Evolutionary conservation across 2,113 vertebrate species (phyloP).

Genomic region (Cettia cetti): DNA sequence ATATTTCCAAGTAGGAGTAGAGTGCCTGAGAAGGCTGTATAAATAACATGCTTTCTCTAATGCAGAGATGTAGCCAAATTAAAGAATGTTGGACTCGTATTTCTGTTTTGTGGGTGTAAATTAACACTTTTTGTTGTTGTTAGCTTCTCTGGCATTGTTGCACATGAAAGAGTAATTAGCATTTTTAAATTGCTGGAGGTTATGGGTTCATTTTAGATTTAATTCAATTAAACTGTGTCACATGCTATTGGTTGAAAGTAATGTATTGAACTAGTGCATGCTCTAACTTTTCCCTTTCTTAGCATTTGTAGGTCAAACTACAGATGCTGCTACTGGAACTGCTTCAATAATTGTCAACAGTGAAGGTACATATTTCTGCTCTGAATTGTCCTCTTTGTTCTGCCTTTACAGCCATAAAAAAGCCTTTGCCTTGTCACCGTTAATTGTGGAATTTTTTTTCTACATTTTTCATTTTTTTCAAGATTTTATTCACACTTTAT

Average conservation of each 20-base stretch:
- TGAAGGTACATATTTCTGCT: slow-evolving; percentile 80
- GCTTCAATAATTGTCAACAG: slow-evolving; percentile 91
- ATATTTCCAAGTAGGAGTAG: slow-evolving; percentile 13
- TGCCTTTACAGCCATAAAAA: slow-evolving; percentile 9
- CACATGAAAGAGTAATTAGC: slow-evolving; percentile 74
- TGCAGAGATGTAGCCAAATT: slow-evolving; percentile 51
- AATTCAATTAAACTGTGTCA: slow-evolving; percentile 42
- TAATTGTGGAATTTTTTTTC: not conserved
- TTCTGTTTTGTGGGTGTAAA: slow-evolving; percentile 72
- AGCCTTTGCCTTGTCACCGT: not conserved
- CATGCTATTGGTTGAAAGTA: slow-evolving; percentile 58
- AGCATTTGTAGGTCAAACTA: slow-evolving; percentile 89
- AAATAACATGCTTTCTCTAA: slow-evolving; percentile 38
- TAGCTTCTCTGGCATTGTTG: slow-evolving; percentile 67
- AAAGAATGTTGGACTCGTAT: slow-evolving; percentile 50
- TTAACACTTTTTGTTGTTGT: slow-evolving; percentile 69
- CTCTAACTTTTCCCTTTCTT: slow-evolving; percentile 64
- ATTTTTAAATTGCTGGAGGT: slow-evolving; percentile 63
- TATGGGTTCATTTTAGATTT: slow-evolving; percentile 58
- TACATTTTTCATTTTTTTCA: not conserved
- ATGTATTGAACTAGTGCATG: slow-evolving; percentile 20
- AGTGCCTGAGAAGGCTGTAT: slow-evolving; percentile 20
- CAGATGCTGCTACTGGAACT: slow-evolving; percentile 87
- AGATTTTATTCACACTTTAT: not conserved
- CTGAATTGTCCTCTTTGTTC: not conserved